Evolutionary conservation across 2,797 vertebrate species (phyloP).

Genomic region (Pantherophis alleghaniensis): DNA sequence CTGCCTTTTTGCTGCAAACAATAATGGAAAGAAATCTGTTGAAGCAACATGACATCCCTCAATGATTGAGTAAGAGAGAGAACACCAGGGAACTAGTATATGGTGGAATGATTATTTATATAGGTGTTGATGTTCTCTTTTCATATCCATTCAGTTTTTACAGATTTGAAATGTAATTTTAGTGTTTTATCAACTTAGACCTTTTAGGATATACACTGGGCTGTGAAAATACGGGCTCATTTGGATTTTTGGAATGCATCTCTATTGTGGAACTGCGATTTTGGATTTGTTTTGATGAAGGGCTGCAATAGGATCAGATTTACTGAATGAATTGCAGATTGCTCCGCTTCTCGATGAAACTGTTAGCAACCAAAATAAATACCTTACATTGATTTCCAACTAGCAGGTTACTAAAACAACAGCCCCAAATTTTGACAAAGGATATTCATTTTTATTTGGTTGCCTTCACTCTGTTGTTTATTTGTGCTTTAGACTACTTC

Average conservation of each 20-base stretch:
- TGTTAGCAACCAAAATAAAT: background rate
- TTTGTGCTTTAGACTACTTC: background rate
- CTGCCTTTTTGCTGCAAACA: slow-evolving; percentile 16
- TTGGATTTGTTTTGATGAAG: background rate
- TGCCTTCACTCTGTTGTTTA: background rate
- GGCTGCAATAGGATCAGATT: background rate
- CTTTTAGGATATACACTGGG: background rate
- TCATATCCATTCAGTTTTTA: background rate
- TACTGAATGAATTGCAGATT: background rate
- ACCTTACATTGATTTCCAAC: background rate
- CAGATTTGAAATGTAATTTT: background rate
- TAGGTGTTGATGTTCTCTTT: background rate
- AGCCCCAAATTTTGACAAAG: background rate
- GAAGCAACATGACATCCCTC: slow-evolving; percentile 25
- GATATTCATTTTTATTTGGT: background rate
- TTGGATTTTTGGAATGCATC: background rate
- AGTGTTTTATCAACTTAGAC: background rate
- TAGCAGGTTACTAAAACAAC: background rate
- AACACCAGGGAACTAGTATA: too few species aligned
- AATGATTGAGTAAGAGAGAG: background rate
- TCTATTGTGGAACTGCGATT: background rate
- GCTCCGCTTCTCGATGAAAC: background rate
- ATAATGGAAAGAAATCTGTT: slow-evolving; percentile 24
- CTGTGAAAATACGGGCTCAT: background rate
- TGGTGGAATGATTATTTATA: background rate